Conservation (phyloP, 2,888 invertebrate genomes). For the Phragmatobia fuliginosa region DNA sequence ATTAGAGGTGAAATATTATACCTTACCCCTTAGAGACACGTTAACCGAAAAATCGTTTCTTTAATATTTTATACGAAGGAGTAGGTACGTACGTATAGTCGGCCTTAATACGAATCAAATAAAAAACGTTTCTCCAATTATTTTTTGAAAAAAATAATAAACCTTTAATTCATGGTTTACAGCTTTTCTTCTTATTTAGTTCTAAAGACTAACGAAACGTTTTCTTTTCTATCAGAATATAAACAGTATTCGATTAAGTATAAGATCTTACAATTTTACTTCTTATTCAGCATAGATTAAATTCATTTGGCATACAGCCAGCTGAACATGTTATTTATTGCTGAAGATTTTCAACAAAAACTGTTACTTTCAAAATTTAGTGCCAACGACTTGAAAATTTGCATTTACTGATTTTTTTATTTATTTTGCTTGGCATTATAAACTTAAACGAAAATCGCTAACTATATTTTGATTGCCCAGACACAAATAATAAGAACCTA, state of each 20-base stretch:
- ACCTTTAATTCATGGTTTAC: no score
- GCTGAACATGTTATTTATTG: not conserved
- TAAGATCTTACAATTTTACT: slow-evolving; percentile 2
- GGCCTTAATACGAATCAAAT: not conserved
- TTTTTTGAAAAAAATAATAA: no score
- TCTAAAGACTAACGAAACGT: not conserved
- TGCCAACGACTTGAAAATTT: not conserved
- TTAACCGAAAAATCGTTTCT: not conserved
- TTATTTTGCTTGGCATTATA: no score
- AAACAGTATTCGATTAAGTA: not conserved
- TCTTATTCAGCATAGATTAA: not conserved
- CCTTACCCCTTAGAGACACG: not conserved
- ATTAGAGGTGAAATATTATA: not conserved
- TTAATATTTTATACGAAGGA: not conserved
- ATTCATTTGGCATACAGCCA: slow-evolving; percentile 7
- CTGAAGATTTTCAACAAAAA: slow-evolving; percentile 3
- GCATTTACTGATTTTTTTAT: no score
- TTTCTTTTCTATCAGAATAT: not conserved
- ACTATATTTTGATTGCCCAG: no score
- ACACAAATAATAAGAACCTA: no score
- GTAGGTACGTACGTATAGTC: not conserved
- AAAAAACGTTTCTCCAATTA: not conserved
- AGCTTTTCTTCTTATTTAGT: not conserved
- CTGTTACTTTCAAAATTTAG: not conserved
- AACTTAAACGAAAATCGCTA: no score